Base-by-base conservation (phyloP, 2,113 vertebrate genomes). In the Paratilapia polleni region DNA sequence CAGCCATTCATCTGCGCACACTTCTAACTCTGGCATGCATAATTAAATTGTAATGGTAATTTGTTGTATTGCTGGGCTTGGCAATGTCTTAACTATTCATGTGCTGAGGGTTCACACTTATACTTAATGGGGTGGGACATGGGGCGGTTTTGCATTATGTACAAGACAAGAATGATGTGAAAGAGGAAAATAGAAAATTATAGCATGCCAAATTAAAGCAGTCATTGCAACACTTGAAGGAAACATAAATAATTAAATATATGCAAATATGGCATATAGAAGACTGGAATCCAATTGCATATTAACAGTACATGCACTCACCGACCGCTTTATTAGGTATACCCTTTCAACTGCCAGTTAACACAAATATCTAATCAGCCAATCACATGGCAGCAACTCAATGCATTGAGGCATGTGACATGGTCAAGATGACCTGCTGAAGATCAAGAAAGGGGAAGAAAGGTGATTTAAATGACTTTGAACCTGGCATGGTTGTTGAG, bases 11-110 rank as follows among this genome's bases (percentile, higher is more conserved):
- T 93, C 83, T 82, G 82, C 75, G 80, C 91, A 91, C 88, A 89
- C 87, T 82, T 87, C 86, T 76, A 75, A 87, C 89, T 52, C 83
- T 47, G 28, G 87, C 90, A 88, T 93, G 90, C 89, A 93, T 93
- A 93, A 95, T 93, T 92, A 88, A 93, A 92, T 89, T 87, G 88
- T 84, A 81, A 93, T 85, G 90, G 78, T 88, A 80, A 91, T 93
- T 93, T 93, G 81, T 89, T 88, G 82, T 73, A 68, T 85, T 85
- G 87, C 86, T 52, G 59, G 82, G 82, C 57, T 68, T 74, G 82
- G 66, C 89, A 78, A 34, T 9, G 10, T 73, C 57, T 93, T 90
- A 90, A 86, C 86, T 87, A 85, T 91, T 92, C 28, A 81, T 74
- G 86, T 74, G 80, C 79, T 49, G 84, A 60, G 82, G 68, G 80